phyloP scores from a whole-genome alignment of 2,797 vertebrate genomes.

The Phataginus tetradactyla region DNA sequence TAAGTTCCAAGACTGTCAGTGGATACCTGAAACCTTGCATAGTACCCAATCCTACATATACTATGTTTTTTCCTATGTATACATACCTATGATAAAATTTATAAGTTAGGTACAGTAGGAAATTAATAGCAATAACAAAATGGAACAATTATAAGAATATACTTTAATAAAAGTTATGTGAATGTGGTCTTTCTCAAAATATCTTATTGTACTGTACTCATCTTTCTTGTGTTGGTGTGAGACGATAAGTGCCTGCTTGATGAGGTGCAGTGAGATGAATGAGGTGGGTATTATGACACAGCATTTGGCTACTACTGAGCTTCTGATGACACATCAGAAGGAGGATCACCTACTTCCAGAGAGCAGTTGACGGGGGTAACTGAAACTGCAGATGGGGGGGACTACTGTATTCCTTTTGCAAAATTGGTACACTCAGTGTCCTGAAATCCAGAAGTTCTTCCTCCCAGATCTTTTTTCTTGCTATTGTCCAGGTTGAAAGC shows the following conservation, averaged over 20 bases:
- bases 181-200: background rate
- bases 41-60: background rate
- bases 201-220: background rate
- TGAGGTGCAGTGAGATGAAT: background rate
- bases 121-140: background rate
- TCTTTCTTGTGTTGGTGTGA: background rate
- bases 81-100: background rate
- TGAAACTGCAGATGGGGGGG: background rate
- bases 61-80: background rate
- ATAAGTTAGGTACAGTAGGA: background rate
- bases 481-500: background rate
- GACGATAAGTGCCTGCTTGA: background rate
- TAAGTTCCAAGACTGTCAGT: background rate
- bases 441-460: background rate
- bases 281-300: background rate
- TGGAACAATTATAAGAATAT: background rate
- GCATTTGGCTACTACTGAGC: background rate
- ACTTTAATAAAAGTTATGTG: background rate
- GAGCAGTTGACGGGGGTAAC: background rate
- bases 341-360: background rate
- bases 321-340: background rate
- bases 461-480: background rate
- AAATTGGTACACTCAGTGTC: background rate
- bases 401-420: background rate
- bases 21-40: background rate